A percentile compares a stretch with the other conserved stretches of the same genome.
Conservation (phyloP, 2,888 invertebrate species). For the Morpho helenor region DNA sequence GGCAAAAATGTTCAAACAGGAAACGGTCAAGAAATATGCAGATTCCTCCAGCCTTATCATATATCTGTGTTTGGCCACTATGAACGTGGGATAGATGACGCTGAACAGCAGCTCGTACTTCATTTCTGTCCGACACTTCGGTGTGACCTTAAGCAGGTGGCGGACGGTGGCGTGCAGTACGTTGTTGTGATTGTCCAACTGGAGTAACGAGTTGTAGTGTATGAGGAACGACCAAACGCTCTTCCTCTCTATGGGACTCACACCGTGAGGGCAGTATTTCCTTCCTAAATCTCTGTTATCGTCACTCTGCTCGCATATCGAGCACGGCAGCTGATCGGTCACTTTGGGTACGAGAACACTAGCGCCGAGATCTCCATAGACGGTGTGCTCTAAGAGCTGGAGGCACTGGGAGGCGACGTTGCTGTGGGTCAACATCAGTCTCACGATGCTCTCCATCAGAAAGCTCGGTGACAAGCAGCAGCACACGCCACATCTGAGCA, state of each 20-base stretch:
- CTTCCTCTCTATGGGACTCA: constrained; percentile 51
- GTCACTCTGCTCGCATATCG: constrained; percentile 59
- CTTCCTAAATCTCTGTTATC: constrained; percentile 42
- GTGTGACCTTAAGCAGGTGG: constrained; percentile 79
- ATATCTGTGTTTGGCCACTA: constrained; percentile 73
- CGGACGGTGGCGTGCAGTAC: constrained; percentile 78
- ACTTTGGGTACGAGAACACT: constrained; percentile 48
- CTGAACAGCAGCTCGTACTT: constrained; percentile 78
- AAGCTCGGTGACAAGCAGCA: constrained; percentile 80
- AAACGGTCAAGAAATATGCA: constrained; percentile 78
- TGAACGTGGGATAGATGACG: constrained; percentile 81
- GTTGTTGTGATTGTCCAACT: constrained; percentile 69
- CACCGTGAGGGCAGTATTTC: constrained; percentile 50
- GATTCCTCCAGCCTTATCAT: constrained; percentile 64
- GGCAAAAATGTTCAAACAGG: constrained; percentile 80
- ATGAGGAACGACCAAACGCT: constrained; percentile 78
- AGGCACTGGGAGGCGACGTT: constrained; percentile 62
- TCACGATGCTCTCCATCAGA: constrained; percentile 69
- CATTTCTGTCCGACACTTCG: constrained; percentile 73
- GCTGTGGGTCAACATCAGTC: constrained; percentile 64
- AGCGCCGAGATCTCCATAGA: constrained; percentile 80
- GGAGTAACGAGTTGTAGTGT: constrained; percentile 78
- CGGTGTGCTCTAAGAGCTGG: constrained; percentile 76
- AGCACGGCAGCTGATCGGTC: constrained; percentile 65
- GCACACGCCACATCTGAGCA: constrained; percentile 79